Base-by-base conservation (phyloP, 1,140 invertebrate species). In the Drosophila sechellia region DNA sequence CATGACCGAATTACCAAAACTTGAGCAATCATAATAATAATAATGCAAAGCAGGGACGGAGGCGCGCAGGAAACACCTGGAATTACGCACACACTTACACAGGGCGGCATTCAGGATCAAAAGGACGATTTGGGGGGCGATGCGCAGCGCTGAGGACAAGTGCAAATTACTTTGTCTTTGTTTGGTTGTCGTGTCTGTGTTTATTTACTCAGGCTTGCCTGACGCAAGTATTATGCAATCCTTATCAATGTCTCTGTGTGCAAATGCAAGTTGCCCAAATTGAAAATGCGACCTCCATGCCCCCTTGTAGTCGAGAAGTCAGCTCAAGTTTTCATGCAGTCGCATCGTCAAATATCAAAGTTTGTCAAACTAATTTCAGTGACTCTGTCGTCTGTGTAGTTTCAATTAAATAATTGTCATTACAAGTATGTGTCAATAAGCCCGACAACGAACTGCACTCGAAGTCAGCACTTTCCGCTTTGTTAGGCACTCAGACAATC, bases 21-120 rank as follows among this genome's bases (percentile, higher is more conserved):
- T 77, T 69, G 57, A 57, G 63, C 75, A 79, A 87, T 79, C 75
- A 87, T 83, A 79, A 87, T 81, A 79, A 65, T 81, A 86, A 87
- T 87, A 83, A 86, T 81, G 83, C 83, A 81, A 76, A 81, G 59
- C 54, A 58, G 75, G 46, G 39, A n/a, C 39, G 48, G 45, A 48
- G 60, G 54, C 22, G 77, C 58, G 49, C 49, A 49, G 60, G 48
- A 68, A 65, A 60, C 77, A 77, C 77, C 81, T 80, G 55, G 65
- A 77, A 84, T 50, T 79, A 56, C 53, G 74, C n/a, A 55, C 25
- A 66, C 27, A 48, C n/a, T 50, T 5, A 15, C 5, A 13, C 3
- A 37, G 34, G 37, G 11, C 39, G 43, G 34, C 15, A 6, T 42
- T 15, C 10, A 31, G 25, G 12, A 4, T 2, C 39, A n/a, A 20